Conservation (phyloP, 2,888 invertebrate genomes). For the Phlogophora meticulosa region DNA sequence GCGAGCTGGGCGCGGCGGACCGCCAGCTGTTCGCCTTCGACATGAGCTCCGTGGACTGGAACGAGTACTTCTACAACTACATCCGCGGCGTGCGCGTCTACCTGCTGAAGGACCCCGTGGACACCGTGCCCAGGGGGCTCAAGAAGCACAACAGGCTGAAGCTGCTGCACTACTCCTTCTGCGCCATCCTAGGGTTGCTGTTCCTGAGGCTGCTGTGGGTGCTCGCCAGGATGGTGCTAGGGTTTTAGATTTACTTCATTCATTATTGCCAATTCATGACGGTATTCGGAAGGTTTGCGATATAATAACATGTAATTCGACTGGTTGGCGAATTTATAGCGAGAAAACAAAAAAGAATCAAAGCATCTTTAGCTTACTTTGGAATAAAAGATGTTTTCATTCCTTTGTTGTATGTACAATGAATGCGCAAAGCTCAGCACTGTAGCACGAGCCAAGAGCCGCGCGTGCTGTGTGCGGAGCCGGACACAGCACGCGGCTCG, state of each 20-base stretch:
- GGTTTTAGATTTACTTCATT: constrained; percentile 46
- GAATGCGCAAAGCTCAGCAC: too few relatives aligned
- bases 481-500: too few relatives aligned
- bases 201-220: constrained; percentile 73
- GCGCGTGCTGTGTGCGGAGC: too few relatives aligned
- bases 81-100: constrained; percentile 93
- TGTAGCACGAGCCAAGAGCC: too few relatives aligned
- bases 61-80: constrained; percentile 93
- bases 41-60: constrained; percentile 93
- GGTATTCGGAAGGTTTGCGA: too few relatives aligned
- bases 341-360: too few relatives aligned
- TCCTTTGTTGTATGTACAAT: too few relatives aligned
- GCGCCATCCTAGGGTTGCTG: constrained; percentile 63
- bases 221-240: constrained; percentile 51
- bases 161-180: constrained; percentile 72
- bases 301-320: neutral
- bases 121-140: constrained; percentile 92
- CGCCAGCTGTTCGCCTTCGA: constrained; percentile 93
- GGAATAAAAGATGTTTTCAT: too few relatives aligned
- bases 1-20: constrained; percentile 90
- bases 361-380: too few relatives aligned
- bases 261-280: neutral
- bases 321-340: constrained; percentile 5
- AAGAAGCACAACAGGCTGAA: constrained; percentile 81
- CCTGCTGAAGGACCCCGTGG: constrained; percentile 94